Evolutionary conservation across 2,113 vertebrate genomes (phyloP).

Genomic region (Pycnonotus jocosus): DNA sequence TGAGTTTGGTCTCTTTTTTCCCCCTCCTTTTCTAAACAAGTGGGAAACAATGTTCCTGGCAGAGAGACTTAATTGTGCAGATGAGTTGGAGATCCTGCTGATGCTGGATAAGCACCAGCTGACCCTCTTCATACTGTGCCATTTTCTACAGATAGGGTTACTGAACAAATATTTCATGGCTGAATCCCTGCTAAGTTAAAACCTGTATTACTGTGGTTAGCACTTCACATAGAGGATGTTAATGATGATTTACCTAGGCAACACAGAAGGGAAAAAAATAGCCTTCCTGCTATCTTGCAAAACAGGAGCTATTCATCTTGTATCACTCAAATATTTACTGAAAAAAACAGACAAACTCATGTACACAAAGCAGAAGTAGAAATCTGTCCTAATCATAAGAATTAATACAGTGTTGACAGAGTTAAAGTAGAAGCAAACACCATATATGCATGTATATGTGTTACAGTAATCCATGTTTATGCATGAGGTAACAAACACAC

Average conservation of each 20-base stretch:
- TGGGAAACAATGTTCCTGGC: constrained; percentile 12
- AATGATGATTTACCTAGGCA: constrained; percentile 47
- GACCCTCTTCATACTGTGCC: constrained; percentile 53
- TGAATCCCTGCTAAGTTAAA: constrained; percentile 58
- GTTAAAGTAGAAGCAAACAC: constrained; percentile 39
- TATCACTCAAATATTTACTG: background rate
- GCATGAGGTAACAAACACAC: constrained; percentile 79
- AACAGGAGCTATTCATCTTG: background rate
- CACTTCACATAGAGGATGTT: constrained; percentile 45
- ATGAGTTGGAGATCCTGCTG: constrained; percentile 44
- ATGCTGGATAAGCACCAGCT: constrained; percentile 25
- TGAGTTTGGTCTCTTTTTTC: background rate
- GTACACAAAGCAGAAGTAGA: background rate
- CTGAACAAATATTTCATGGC: constrained; percentile 46
- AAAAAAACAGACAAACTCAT: background rate
- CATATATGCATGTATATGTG: constrained; percentile 50
- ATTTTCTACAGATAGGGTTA: constrained; percentile 47
- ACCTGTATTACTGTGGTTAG: constrained; percentile 7
- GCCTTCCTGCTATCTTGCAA: constrained; percentile 30
- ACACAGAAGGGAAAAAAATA: constrained; percentile 27
- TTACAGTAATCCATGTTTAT: constrained; percentile 75
- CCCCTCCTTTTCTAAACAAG: background rate
- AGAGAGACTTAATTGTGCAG: constrained; percentile 32
- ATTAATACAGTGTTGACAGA: constrained; percentile 54
- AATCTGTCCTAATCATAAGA: background rate